These are phyloP conservation scores for Drosophila pruinosa DNA, from an alignment of 1,140 invertebrate genomes.

Conservation along the genomic window DNA sequence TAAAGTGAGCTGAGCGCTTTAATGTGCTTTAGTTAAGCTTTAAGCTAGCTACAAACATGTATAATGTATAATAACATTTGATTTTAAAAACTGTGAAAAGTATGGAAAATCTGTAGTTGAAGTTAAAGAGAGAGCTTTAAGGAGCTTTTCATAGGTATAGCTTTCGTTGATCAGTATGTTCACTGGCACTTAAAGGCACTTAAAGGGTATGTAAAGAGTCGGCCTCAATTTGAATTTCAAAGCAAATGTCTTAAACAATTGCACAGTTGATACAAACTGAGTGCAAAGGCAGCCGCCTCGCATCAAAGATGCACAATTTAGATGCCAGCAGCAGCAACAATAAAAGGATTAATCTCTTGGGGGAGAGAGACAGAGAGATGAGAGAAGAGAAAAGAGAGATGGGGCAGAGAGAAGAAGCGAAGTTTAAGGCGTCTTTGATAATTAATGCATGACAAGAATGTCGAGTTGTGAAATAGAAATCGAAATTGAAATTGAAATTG, in stretches of 20 bases:
- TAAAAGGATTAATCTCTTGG: not conserved
- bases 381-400: not conserved
- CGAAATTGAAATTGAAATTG: not conserved
- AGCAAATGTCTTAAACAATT: not conserved
- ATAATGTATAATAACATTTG: no score
- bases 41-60: no score
- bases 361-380: not conserved
- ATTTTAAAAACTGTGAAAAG: not conserved
- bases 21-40: not conserved
- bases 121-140: not conserved
- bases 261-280: constrained; percentile 10
- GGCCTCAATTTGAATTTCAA: not conserved
- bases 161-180: no score
- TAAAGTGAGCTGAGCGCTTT: not conserved
- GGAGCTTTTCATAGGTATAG: not conserved
- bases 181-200: not conserved
- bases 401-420: no score
- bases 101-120: not conserved
- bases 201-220: not conserved
- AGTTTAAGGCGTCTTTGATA: constrained; percentile 44
- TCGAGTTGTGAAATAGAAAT: not conserved
- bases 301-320: constrained; percentile 53
- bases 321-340: constrained; percentile 30
- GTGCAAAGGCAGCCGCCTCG: constrained; percentile 12
- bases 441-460: constrained; percentile 69